Base-by-base conservation (phyloP, 2,113 vertebrate species). In the Craseonycteris thonglongyai region DNA sequence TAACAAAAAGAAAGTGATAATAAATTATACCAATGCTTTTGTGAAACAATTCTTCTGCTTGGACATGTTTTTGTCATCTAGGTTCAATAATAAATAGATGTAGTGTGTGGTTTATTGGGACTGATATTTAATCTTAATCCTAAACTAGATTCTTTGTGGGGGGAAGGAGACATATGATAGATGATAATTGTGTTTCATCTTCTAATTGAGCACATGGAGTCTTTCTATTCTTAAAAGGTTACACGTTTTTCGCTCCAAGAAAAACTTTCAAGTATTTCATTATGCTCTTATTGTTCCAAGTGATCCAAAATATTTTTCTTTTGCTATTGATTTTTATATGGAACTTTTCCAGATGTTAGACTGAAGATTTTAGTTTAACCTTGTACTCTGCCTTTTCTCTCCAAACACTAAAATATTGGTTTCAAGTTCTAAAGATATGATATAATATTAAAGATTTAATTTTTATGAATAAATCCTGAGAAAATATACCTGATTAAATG, bases 291-390 rank as follows among this genome's bases (percentile, higher is more conserved):
- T 90, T 88, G 58, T 91, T 94, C 13, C 58, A 76, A 94, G 93
- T 65, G 81, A 95, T 78, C 33, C 58, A 78, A 92, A 95, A 56
- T 96, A 93, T 83, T 96, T 95, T 95, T 96, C 88, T 91, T 95
- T 88, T 79, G 56, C 30, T 94, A 80, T 95, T 95, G 79, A 96
- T 96, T 97, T 97, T 94, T 91, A 83, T 40, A 54, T 94, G 72
- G 82, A 88, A 66, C 33, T 59, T 91, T 93, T 69, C 83, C 65
- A 91, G 51, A n/a, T 86, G 40, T 91, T 85, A 94, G 47, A 83
- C 18, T 38, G 88, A 95, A 94, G 49, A 58, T 88, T 94, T 94
- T 91, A 91, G 35, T 81, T 92, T 88, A 94, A 88, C 3, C 40
- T 93, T 89, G 30, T 18, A 92, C 16, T 63, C 26, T 56, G n/a